Percentiles rank a stretch among this genome's conserved stretches.
phyloP scores from a whole-genome alignment of 2,797 vertebrate genomes.

The Sebastes alutus region DNA sequence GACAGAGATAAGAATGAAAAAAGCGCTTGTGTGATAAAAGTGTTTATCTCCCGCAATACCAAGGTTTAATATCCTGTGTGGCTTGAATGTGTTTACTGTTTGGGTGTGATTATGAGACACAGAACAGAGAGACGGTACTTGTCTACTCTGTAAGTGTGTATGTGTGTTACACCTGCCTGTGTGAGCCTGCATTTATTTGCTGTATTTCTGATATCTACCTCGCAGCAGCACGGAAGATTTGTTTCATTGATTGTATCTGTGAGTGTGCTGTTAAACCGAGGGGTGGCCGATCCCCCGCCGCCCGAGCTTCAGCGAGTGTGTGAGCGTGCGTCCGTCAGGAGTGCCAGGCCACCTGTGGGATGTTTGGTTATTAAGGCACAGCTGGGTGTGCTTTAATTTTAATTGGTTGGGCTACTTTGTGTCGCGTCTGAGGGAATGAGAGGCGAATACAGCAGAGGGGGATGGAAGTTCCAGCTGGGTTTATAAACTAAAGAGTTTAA shows the following conservation, averaged over 20 bases:
- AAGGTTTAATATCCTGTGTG: slow-evolving; percentile 74
- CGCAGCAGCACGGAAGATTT: slow-evolving; percentile 28
- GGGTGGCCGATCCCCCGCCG: neutral
- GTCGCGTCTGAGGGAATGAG: slow-evolving; percentile 18
- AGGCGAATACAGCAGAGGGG: slow-evolving; percentile 6
- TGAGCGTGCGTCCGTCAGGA: slow-evolving; percentile 24
- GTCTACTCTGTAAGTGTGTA: neutral
- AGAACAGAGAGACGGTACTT: neutral
- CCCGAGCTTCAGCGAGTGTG: neutral
- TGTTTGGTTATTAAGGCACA: slow-evolving; percentile 42
- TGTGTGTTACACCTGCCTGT: neutral
- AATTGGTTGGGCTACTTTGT: slow-evolving; percentile 44
- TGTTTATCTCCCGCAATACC: slow-evolving; percentile 54
- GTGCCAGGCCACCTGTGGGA: slow-evolving; percentile 39
- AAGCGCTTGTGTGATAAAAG: slow-evolving; percentile 52
- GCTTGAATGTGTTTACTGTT: slow-evolving; percentile 41
- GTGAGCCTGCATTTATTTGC: slow-evolving; percentile 34
- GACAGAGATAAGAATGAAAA: slow-evolving; percentile 56
- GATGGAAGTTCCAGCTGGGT: slow-evolving; percentile 18
- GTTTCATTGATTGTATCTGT: slow-evolving; percentile 58
- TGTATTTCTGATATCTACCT: slow-evolving; percentile 39
- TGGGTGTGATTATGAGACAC: slow-evolving; percentile 22
- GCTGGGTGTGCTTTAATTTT: slow-evolving; percentile 43
- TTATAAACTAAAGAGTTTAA: neutral
- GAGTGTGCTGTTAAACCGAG: slow-evolving; percentile 39